Evolutionary conservation across 2,797 vertebrate species (phyloP), one percentile per base, ranked within the genome.

Genomic region (Rhynchotus rufescens): DNA sequence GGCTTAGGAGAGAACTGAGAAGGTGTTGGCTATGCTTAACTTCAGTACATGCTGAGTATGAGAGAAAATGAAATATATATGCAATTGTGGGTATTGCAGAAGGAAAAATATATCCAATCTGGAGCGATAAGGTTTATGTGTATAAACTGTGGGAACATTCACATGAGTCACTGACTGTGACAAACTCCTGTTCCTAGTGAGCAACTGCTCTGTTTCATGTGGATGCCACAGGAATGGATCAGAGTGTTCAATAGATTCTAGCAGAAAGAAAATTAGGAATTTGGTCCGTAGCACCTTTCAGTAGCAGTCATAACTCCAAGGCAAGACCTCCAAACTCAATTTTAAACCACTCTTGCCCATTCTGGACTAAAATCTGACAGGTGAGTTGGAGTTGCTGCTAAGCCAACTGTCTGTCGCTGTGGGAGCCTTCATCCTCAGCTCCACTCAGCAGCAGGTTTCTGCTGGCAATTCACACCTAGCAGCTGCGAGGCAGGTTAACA

Each of bases 171-270:
- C 32, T 20, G 69, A 82, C 54, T 3, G 0, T 47, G 59, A 26
- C 77, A 62, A 93, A 60, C 86, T 90, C 79, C 65, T 67, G 21
- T 86, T 89, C 75, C 47, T 51, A 49, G 47, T 34, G 84, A 74
- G 75, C 75, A 87, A 59, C 88, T 94, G 81, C 84, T 94, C 69
- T n/a, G 77, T 92, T 94, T 21, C 78, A 49, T 44, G 30, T 59
- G 59, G n/a, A 80, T 88, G 32, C 54, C 84, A 14, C 82, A 54
- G 15, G 62, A 77, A 38, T 22, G 17, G 36, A 80, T 93, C 38
- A 36, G 36, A 87, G 84, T 36, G 30, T 32, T 75, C 78, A 75
- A 49, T 72, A 7, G 26, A 34, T 12, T 75, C 54, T 36, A 72
- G 17, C n/a, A 56, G 52, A 73, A 30, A 42, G 40, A 80, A 84